A percentile compares a stretch with the other conserved stretches of the same genome.
These are phyloP conservation scores for Agrypnia vestita DNA, from an alignment of 1,140 invertebrate species.

Conservation along the genomic window DNA sequence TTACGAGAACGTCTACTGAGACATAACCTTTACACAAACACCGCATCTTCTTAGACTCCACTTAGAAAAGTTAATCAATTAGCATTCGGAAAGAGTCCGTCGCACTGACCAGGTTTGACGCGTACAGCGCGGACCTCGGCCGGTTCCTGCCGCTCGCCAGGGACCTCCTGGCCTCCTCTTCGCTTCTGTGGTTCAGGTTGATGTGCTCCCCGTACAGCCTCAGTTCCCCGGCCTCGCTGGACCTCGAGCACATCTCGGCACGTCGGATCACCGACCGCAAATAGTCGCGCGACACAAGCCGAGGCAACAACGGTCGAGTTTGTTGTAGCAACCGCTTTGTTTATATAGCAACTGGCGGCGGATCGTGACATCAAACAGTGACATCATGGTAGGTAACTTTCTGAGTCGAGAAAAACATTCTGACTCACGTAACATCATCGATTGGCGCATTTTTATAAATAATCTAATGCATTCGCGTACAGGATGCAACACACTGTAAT, in stretches of 20 bases:
- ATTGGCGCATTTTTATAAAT: too few relatives aligned
- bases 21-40: too few relatives aligned
- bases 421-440: too few relatives aligned
- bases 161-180: constrained; percentile 44
- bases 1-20: too few relatives aligned
- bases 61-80: too few relatives aligned
- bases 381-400: too few relatives aligned
- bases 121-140: constrained; percentile 53
- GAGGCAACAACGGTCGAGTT: not conserved
- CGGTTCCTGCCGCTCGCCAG: constrained; percentile 27
- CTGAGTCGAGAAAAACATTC: too few relatives aligned
- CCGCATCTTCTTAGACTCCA: too few relatives aligned
- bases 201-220: constrained; percentile 58
- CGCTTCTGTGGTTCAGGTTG: constrained; percentile 48
- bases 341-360: constrained; percentile 35
- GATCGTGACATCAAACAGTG: not conserved
- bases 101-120: constrained; percentile 42
- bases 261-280: not conserved
- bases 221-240: constrained; percentile 29
- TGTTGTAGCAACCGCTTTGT: constrained; percentile 48
- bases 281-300: not conserved
- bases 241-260: constrained; percentile 43
- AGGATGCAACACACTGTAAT: too few relatives aligned
- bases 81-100: too few relatives aligned
- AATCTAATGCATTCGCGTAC: too few relatives aligned